phyloP scores from a whole-genome alignment of 1,140 invertebrate genomes.

The Drosophila malerkotliana region DNA sequence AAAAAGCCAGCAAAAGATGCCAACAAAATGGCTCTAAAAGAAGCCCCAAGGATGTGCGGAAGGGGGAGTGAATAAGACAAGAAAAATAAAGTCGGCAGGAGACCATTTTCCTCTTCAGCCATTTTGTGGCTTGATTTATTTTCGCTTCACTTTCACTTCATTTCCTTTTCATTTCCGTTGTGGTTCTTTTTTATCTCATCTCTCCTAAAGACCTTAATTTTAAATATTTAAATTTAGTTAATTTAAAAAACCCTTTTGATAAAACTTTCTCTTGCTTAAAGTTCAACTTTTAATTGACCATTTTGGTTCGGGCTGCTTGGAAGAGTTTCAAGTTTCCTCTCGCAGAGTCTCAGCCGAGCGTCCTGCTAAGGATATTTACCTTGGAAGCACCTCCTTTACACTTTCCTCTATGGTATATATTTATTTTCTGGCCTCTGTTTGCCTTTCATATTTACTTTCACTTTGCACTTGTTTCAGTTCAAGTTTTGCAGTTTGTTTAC shows the following conservation, averaged over 20 bases:
- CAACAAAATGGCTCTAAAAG: conserved; percentile 15
- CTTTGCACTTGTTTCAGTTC: conserved; percentile 36
- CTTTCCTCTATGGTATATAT: conserved; percentile 9
- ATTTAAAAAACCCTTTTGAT: background rate
- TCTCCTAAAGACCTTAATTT: background rate
- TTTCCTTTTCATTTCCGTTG: conserved; percentile 37
- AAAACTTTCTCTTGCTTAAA: background rate
- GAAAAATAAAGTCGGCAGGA: conserved; percentile 41
- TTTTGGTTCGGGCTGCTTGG: conserved; percentile 3
- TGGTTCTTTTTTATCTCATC: conserved; percentile 7
- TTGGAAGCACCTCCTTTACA: conserved; percentile 1
- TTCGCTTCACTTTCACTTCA: conserved; percentile 41
- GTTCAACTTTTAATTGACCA: conserved; percentile 29
- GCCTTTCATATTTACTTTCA: conserved; percentile 47
- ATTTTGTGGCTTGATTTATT: conserved; percentile 38
- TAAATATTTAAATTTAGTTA: conserved; percentile 2
- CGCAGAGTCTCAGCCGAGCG: background rate
- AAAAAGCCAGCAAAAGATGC: conserved; percentile 59
- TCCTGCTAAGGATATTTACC: conserved; percentile 23
- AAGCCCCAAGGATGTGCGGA: background rate
- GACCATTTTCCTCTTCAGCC: conserved; percentile 5
- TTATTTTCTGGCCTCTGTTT: conserved; percentile 35
- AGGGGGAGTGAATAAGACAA: background rate
- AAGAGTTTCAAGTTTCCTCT: conserved; percentile 2
- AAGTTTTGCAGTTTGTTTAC: conserved; percentile 29